Percentiles rank a stretch among this genome's conserved stretches.
phyloP scores from a whole-genome alignment of 2,113 vertebrate genomes.

The Semnornis frantzii region DNA sequence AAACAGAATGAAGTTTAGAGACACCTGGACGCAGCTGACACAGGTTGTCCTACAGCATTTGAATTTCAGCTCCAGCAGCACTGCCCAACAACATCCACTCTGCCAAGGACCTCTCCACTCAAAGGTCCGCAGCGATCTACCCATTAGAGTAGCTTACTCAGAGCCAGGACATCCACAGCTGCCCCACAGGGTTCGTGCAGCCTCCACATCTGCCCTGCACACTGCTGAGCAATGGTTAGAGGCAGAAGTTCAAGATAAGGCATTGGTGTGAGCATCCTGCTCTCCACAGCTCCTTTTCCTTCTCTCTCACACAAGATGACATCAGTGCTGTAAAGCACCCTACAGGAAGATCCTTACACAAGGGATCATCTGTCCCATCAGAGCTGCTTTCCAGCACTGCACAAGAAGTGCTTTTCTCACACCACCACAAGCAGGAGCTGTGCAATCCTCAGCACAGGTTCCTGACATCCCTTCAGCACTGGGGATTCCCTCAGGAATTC shows the following conservation, averaged over 20 bases:
- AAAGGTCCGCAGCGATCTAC: background rate
- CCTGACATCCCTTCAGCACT: background rate
- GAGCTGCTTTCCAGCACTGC: background rate
- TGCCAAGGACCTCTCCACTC: background rate
- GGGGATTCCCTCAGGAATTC: too few relatives aligned
- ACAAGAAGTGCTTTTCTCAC: background rate
- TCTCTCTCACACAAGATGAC: background rate
- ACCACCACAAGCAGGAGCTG: background rate
- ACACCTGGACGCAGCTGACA: background rate
- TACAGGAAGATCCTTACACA: too few relatives aligned
- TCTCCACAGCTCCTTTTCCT: background rate
- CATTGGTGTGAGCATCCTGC: fast-evolving
- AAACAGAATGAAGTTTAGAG: conserved; percentile 7
- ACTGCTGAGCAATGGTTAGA: background rate
- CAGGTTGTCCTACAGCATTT: background rate
- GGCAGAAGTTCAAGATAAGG: background rate
- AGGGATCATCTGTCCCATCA: background rate
- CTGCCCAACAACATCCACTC: background rate
- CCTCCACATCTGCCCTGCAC: background rate
- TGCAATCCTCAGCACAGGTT: background rate
- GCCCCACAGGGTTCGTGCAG: background rate
- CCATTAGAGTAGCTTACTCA: background rate
- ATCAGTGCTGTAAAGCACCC: fast-evolving
- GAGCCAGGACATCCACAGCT: background rate
- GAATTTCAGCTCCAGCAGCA: background rate